Evolutionary conservation across 2,797 vertebrate genomes (phyloP), one percentile per base, ranked within the genome.

Genomic region (Miichthys miiuy): DNA sequence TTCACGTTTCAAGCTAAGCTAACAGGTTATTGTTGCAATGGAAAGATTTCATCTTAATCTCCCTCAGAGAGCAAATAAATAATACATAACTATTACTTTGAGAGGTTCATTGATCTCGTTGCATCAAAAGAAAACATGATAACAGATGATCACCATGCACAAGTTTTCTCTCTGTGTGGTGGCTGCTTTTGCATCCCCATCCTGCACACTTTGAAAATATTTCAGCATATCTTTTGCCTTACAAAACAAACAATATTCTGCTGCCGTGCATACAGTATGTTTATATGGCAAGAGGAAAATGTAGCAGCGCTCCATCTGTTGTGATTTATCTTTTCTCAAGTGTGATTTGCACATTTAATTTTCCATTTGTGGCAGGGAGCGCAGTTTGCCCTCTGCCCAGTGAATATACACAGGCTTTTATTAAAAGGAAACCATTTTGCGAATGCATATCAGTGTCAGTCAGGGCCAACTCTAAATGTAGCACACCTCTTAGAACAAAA

Each of bases 301-400:
- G 13, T 7, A 61, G 13, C 34, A 41, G 34, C 68, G 27, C 41
- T 54, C 30, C 30, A 62, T 50, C 14, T n/a, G 3, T 6, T 65
- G 18, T 17, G 17, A 18, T 71, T 4, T 13, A 2, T 34, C 0
- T 16, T 70, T 54, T 38, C 34, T 9, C 34, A 2, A 38, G 34
- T 38, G 34, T 9, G 34, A 38, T 38, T 38, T 38, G 34, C 34
- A 38, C 34, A 38, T 38, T 42, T 16, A 25, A 44, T 44, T 30
- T 25, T 68, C 50, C 42, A 64, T 55, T 38, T 44, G 44, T 50
- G 46, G 34, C 47, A 21, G 44, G 7, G 47, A 10, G 27, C 54
- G 51, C 21, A 75, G 54, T 60, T 63, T 70, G 67, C 21, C 51
- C 58, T 20, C 6, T 41, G 30, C 34, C 27, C 48, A 34, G 23